These are phyloP conservation scores for Chloropsis cyanopogon DNA, from an alignment of 2,113 vertebrate genomes.

Conservation along the genomic window DNA sequence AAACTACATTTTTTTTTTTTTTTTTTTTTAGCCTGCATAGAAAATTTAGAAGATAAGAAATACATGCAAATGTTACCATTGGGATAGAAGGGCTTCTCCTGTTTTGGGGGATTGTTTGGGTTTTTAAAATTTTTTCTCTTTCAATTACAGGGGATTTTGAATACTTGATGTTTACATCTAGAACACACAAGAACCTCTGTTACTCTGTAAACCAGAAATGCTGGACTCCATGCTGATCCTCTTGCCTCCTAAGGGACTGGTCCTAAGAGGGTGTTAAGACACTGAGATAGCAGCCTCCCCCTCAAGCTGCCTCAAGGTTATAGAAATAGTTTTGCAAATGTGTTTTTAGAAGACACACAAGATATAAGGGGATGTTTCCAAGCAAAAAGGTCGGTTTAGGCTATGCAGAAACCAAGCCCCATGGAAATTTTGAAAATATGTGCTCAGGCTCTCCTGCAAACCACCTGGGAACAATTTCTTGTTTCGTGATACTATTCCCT, in stretches of 20 bases:
- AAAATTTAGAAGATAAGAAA: not conserved
- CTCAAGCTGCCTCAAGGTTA: not conserved
- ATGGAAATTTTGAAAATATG: not conserved
- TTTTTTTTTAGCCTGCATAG: not conserved
- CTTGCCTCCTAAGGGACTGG: not conserved
- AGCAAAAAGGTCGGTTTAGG: not conserved
- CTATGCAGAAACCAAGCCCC: not conserved
- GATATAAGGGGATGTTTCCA: not conserved
- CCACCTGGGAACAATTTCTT: not conserved
- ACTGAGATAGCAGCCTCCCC: not conserved
- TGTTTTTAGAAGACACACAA: not conserved
- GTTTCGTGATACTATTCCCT: not conserved
- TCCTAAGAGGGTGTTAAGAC: not conserved
- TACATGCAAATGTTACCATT: not conserved
- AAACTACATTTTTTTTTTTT: not conserved
- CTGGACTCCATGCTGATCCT: not conserved
- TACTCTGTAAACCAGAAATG: not conserved
- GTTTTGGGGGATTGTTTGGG: rapidly evolving
- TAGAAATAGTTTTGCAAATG: not conserved
- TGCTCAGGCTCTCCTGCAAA: not conserved
- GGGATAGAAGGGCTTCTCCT: not conserved
- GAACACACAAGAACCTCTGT: not conserved
- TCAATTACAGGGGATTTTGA: not conserved
- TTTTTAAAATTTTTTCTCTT: not conserved
- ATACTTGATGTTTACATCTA: not conserved